These are phyloP conservation scores for Tipula unca DNA, from an alignment of 2,888 invertebrate genomes.

Conservation along the genomic window DNA sequence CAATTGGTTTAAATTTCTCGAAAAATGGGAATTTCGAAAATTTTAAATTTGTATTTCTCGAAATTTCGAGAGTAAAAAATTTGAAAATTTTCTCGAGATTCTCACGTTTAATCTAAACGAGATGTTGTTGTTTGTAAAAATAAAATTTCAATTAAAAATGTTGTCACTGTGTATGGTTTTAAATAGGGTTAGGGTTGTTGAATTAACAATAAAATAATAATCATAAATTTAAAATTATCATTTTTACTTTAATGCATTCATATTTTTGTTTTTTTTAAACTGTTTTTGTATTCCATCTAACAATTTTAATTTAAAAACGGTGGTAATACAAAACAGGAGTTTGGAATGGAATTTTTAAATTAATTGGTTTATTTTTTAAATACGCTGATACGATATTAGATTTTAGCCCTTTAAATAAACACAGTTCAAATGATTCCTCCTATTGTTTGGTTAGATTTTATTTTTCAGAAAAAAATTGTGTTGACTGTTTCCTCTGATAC, in stretches of 20 bases:
- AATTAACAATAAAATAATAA: background rate
- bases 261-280: background rate
- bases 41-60: too few species aligned
- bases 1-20: too few species aligned
- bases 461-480: too few species aligned
- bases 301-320: background rate
- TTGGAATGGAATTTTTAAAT: background rate
- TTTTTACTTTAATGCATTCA: background rate
- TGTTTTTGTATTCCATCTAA: background rate
- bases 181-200: background rate
- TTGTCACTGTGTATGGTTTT: background rate
- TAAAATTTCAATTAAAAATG: background rate
- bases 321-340: background rate
- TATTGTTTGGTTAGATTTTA: background rate
- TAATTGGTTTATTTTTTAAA: background rate
- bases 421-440: background rate
- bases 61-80: too few species aligned
- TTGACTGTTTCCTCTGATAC: too few species aligned
- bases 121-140: background rate
- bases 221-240: background rate
- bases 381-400: background rate
- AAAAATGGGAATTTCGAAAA: too few species aligned
- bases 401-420: background rate
- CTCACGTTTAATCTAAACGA: background rate
- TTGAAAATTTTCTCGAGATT: too few species aligned